Conservation (phyloP, 2,113 vertebrate genomes). For the Varanus komodoensis region DNA sequence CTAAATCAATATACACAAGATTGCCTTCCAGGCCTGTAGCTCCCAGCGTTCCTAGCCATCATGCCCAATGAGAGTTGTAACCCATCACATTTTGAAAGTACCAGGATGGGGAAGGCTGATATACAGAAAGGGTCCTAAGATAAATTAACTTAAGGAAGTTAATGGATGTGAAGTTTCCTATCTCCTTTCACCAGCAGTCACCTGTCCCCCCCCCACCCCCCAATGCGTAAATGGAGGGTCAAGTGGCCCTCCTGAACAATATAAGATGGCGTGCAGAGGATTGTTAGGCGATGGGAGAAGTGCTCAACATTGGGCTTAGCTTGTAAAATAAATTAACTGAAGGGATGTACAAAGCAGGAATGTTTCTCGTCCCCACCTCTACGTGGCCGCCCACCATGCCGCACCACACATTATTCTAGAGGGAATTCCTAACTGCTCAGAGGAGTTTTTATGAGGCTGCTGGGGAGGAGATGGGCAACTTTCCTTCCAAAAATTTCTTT, state of each 20-base stretch:
- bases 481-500: not conserved
- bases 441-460: not conserved
- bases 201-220: not conserved
- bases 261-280: not conserved
- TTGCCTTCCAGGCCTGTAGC: too few relatives aligned
- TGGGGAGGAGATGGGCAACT: not conserved
- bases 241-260: not conserved
- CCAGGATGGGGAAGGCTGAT: too few relatives aligned
- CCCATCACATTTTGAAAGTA: too few relatives aligned
- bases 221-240: not conserved
- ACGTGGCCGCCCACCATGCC: not conserved
- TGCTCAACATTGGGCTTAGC: not conserved
- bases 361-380: too few relatives aligned
- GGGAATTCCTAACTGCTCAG: not conserved
- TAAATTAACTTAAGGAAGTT: not conserved
- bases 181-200: not conserved
- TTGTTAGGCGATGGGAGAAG: not conserved
- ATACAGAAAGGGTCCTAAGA: not conserved
- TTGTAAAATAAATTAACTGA: not conserved
- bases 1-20: not conserved
- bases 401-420: not conserved
- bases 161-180: not conserved
- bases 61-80: too few relatives aligned
- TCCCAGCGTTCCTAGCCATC: too few relatives aligned
- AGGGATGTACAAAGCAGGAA: too few relatives aligned